phyloP scores from a whole-genome alignment of 2,113 vertebrate genomes.

The Gnathonemus longibarbis region DNA sequence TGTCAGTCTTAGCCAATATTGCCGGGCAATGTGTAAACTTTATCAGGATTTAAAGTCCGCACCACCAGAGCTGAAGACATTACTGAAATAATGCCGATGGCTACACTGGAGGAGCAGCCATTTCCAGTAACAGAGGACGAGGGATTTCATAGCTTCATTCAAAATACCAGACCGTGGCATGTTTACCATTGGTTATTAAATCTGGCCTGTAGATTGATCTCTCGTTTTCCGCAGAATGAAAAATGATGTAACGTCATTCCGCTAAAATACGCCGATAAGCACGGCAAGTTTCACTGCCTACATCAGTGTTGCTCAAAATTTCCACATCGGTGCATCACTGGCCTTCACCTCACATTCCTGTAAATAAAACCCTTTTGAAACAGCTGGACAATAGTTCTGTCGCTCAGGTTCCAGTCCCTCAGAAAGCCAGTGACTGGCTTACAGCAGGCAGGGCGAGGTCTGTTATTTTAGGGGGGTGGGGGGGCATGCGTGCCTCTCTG shows the following conservation, averaged over 20 bases:
- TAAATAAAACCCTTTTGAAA: background rate
- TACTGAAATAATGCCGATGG: background rate
- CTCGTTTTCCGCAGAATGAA: too few relatives aligned
- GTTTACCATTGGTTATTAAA: background rate
- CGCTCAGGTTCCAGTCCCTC: background rate
- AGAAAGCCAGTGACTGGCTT: background rate
- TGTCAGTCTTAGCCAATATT: background rate
- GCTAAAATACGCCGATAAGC: too few relatives aligned
- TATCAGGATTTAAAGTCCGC: background rate
- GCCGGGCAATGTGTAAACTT: background rate
- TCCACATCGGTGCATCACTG: background rate
- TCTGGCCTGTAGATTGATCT: too few relatives aligned
- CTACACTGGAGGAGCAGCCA: background rate
- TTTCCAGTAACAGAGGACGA: background rate
- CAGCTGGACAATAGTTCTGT: background rate
- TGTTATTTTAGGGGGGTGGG: background rate
- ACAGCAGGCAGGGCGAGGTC: background rate
- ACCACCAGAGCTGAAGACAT: background rate
- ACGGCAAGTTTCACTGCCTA: too few relatives aligned
- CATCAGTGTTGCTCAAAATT: too few relatives aligned
- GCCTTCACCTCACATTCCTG: background rate
- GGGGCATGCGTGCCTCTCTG: background rate
- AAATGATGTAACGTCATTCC: too few relatives aligned
- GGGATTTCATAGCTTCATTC: background rate
- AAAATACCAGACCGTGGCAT: background rate